A percentile compares a stretch with the other conserved stretches of the same genome.
These are phyloP conservation scores for Melanostoma mellinum DNA, from an alignment of 2,888 invertebrate genomes.

Conservation along the genomic window DNA sequence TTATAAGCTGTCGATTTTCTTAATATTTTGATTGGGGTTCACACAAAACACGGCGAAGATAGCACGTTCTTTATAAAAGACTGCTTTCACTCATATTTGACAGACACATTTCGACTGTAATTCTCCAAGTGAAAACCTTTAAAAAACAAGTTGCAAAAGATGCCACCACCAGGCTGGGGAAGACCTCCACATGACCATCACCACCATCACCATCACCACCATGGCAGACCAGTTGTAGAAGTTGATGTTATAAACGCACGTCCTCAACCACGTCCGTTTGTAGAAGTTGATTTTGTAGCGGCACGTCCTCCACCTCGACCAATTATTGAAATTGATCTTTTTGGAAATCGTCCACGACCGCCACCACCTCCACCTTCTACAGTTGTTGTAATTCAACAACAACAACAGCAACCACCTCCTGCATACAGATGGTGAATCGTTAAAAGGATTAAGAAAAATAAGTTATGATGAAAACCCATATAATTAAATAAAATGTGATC, in stretches of 20 bases:
- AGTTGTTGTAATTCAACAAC: constrained; percentile 44
- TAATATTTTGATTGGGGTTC: too few relatives aligned
- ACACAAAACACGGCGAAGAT: too few relatives aligned
- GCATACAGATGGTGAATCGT: constrained; percentile 35
- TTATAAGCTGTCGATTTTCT: too few relatives aligned
- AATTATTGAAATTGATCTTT: constrained; percentile 38
- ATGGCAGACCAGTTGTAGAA: constrained; percentile 47
- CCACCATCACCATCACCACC: constrained; percentile 41
- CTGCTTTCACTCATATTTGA: too few relatives aligned
- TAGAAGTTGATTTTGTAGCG: constrained; percentile 52
- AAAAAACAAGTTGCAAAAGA: not conserved
- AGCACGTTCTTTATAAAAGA: too few relatives aligned
- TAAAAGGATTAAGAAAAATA: too few relatives aligned
- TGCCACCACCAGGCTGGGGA: constrained; percentile 61
- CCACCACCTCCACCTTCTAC: constrained; percentile 47
- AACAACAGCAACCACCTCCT: constrained; percentile 23
- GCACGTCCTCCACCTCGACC: constrained; percentile 42
- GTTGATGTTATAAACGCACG: constrained; percentile 46
- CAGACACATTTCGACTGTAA: too few relatives aligned
- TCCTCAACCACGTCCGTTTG: constrained; percentile 37
- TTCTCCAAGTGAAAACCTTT: too few relatives aligned
- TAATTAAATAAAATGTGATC: too few relatives aligned
- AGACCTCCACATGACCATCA: constrained; percentile 34
- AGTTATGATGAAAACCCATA: too few relatives aligned
- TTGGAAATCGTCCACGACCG: constrained; percentile 52